Percentiles rank a stretch among this genome's conserved stretches.
These are phyloP conservation scores for Lagorchestes hirsutus DNA, from an alignment of 2,797 vertebrate genomes.

Conservation along the genomic window DNA sequence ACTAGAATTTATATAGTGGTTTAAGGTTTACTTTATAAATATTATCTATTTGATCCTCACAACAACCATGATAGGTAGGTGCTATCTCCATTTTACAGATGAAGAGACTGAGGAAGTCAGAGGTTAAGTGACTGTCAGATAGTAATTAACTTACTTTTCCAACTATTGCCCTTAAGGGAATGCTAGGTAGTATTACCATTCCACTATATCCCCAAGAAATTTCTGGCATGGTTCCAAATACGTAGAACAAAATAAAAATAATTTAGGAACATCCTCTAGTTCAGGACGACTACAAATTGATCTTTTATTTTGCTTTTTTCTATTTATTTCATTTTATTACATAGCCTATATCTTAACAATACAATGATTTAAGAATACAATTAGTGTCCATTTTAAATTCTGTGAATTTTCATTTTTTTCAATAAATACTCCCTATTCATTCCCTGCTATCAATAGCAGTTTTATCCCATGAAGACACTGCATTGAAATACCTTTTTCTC, in stretches of 20 bases:
- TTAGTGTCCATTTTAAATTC: neutral
- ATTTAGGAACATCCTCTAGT: neutral
- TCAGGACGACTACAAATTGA: neutral
- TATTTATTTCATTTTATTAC: neutral
- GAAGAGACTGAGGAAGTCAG: neutral
- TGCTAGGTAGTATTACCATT: neutral
- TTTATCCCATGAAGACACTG: neutral
- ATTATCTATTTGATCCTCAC: neutral
- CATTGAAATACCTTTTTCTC: neutral
- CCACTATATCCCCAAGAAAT: neutral
- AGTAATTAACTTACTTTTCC: neutral
- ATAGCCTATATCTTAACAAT: neutral
- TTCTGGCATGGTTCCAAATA: neutral
- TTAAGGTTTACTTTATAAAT: neutral
- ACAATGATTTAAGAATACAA: neutral
- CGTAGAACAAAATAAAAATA: neutral
- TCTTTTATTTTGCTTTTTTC: neutral
- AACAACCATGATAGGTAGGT: neutral
- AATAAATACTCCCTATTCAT: neutral
- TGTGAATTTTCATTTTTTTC: neutral
- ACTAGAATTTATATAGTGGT: neutral
- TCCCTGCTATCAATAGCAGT: neutral
- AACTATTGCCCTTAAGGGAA: neutral
- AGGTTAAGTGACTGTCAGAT: neutral
- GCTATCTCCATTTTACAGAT: neutral